A percentile compares a stretch with the other conserved stretches of the same genome.
Conservation (phyloP, 2,888 invertebrate genomes). For the Julus scandinavius region DNA sequence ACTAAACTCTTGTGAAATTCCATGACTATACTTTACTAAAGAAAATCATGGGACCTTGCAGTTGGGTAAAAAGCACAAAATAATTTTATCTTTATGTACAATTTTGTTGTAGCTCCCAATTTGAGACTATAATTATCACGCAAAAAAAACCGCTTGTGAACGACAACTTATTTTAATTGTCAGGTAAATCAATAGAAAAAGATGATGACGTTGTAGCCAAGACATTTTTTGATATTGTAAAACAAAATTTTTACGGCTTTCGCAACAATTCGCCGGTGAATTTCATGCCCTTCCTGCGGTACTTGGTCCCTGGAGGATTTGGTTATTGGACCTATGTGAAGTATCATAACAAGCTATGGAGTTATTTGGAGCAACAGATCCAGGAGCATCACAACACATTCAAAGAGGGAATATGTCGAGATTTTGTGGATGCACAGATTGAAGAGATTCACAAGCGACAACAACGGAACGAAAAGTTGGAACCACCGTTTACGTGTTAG, state of each 20-base stretch:
- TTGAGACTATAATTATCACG: background rate
- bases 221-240: background rate
- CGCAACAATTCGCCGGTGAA: conserved; percentile 22
- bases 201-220: background rate
- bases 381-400: background rate
- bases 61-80: too few relatives aligned
- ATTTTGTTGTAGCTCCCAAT: too few relatives aligned
- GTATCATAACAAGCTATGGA: background rate
- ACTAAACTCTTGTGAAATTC: too few relatives aligned
- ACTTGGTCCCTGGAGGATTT: conserved; percentile 8
- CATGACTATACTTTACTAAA: too few relatives aligned
- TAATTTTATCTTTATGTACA: too few relatives aligned
- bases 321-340: background rate
- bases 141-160: too few relatives aligned
- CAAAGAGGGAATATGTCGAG: background rate
- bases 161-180: too few relatives aligned
- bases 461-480: background rate
- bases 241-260: background rate
- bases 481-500: background rate
- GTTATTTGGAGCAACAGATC: background rate
- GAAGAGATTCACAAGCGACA: background rate
- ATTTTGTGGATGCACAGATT: conserved; percentile 32
- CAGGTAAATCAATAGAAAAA: background rate
- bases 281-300: conserved; percentile 41
- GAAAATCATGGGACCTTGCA: too few relatives aligned